Evolutionary conservation across 2,113 vertebrate genomes (phyloP), one percentile per base, ranked within the genome.

Genomic region (Paraplagusia blochii): DNA sequence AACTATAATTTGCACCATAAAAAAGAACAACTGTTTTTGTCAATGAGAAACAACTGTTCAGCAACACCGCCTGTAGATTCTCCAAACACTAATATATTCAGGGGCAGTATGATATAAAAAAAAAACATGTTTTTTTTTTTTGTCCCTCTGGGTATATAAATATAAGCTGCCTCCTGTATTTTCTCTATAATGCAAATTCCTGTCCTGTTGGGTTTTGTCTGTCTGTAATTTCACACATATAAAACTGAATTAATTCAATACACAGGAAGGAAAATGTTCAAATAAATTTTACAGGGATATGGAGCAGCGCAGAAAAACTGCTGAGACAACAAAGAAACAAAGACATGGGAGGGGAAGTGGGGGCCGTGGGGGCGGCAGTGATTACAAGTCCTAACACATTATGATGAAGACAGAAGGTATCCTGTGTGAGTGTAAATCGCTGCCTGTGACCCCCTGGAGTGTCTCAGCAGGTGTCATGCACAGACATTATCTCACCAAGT

Each of bases 401-500:
- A 29, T 39, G 55, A 38, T 66, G 71, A 68, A 60, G 49, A 68
- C 58, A 51, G 61, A 11, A 43, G 69, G 63, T 76, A 69, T 74
- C 44, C 67, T 76, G 69, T 64, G 73, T 70, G 51, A 57, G 55
- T 68, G 58, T 72, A 85, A 83, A 85, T 85, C 75, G 67, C 53
- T 15, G 15, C 47, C 54, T 61, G 8, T 7, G 43, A 58, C 74
- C 69, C 63, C 69, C 62, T 42, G 66, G 57, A 72, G 54, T 59
- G 11, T 47, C 22, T 66, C 61, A 53, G 40, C 29, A 46, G 62
- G 58, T 75, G 79, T 76, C 64, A 69, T 65, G 66, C 54, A 53
- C 60, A 85, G 66, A 81, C 71, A 67, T 62, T 16, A 50, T 58
- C 58, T 79, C 71, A 66, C 58, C 72, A 58, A 16, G 51, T 58